Evolutionary conservation across 1,140 invertebrate genomes (phyloP).

Genomic region (Solen grandis): DNA sequence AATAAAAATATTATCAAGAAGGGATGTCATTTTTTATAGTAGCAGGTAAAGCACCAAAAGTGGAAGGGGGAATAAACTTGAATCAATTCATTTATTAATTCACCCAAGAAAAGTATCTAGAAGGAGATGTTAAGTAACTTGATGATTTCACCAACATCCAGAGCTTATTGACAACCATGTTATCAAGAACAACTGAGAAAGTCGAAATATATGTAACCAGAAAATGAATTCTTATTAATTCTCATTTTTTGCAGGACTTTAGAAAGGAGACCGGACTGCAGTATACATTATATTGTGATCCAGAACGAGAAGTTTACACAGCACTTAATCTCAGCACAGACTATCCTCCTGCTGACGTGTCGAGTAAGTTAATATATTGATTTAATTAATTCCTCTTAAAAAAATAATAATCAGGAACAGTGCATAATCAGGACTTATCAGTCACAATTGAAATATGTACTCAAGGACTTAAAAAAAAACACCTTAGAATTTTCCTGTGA

Average conservation of each 20-base stretch:
- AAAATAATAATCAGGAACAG: neutral
- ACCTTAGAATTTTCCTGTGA: neutral
- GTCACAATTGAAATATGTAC: neutral
- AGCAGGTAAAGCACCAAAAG: too few relatives aligned
- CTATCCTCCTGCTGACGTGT: conserved; percentile 12
- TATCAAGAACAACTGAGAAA: too few relatives aligned
- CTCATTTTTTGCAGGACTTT: conserved; percentile 71
- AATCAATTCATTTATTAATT: too few relatives aligned
- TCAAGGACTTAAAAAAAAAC: neutral
- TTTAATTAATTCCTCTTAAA: neutral
- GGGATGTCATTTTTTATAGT: too few relatives aligned
- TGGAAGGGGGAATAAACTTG: too few relatives aligned
- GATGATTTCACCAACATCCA: too few relatives aligned
- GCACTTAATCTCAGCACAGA: conserved; percentile 50
- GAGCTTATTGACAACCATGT: too few relatives aligned
- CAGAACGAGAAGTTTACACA: conserved; percentile 71
- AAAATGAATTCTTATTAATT: too few relatives aligned
- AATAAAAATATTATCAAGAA: too few relatives aligned
- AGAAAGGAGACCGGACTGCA: conserved; percentile 68
- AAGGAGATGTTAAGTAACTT: too few relatives aligned
- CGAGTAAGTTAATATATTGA: conserved; percentile 20
- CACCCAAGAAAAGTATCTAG: too few relatives aligned
- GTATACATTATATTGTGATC: conserved; percentile 73
- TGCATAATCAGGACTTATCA: neutral
- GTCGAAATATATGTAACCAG: too few relatives aligned